phyloP scores from a whole-genome alignment of 2,888 invertebrate species.

The Perithous albicinctus region DNA sequence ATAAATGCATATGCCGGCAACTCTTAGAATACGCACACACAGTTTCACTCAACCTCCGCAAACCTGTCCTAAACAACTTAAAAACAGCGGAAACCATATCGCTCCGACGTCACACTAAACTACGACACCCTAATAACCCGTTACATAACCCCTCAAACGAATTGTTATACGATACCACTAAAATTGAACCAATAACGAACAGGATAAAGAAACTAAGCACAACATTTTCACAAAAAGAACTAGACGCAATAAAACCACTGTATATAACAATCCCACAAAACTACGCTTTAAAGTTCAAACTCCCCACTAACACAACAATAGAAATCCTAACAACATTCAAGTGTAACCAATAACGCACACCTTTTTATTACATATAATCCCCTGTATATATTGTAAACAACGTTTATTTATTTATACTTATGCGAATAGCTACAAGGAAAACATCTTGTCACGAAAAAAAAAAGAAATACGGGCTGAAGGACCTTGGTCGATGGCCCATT shows the following conservation, averaged over 20 bases:
- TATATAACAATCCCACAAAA: no score
- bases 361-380: neutral
- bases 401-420: neutral
- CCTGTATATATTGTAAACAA: neutral
- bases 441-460: no score
- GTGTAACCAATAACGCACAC: neutral
- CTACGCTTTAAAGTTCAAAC: no score
- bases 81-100: neutral
- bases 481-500: no score
- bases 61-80: neutral
- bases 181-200: neutral
- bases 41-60: neutral
- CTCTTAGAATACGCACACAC: neutral
- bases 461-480: no score
- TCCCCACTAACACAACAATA: neutral
- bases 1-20: neutral
- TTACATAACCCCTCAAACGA: no score
- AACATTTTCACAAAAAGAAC: neutral
- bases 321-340: neutral
- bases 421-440: no score
- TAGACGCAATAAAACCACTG: neutral
- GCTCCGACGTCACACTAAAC: neutral
- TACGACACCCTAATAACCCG: constrained; percentile 3
- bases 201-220: neutral
- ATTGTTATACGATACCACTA: no score